A percentile compares a stretch with the other conserved stretches of the same genome.
Conservation (phyloP, 2,113 vertebrate genomes). For the Puma concolor region DNA sequence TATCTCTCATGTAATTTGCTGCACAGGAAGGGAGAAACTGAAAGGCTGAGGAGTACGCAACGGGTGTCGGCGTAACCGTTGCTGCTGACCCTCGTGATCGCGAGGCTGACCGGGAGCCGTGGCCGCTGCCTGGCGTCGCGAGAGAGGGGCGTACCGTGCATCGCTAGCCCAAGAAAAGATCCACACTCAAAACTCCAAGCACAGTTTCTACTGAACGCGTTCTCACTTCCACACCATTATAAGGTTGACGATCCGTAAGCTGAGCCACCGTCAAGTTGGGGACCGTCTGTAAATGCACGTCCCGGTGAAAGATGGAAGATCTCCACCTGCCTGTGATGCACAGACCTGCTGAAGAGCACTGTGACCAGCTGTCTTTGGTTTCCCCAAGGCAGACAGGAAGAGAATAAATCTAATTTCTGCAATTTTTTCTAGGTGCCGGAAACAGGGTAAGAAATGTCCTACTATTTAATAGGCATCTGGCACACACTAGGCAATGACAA, state of each 20-base stretch:
- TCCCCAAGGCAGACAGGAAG: background rate
- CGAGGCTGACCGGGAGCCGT: background rate
- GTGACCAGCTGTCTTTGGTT: too few relatives aligned
- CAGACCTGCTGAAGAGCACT: background rate
- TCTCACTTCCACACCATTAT: background rate
- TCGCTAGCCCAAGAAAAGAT: background rate
- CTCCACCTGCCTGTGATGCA: background rate
- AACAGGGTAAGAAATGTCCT: background rate
- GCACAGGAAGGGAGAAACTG: background rate
- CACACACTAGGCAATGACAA: background rate
- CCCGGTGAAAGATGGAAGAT: background rate
- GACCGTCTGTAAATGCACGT: accelerated
- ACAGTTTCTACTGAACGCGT: background rate
- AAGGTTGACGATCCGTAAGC: background rate
- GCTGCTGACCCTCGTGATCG: background rate
- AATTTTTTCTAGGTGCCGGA: background rate
- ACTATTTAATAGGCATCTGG: background rate
- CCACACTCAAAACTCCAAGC: background rate
- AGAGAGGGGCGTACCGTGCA: accelerated
- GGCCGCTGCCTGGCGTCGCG: background rate
- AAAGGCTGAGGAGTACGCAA: background rate
- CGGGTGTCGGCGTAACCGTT: background rate
- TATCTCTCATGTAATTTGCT: background rate
- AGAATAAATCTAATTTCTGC: background rate
- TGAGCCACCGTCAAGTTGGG: background rate